Evolutionary conservation across 2,113 vertebrate species (phyloP), one percentile per base, ranked within the genome.

Genomic region (Nestor notabilis): DNA sequence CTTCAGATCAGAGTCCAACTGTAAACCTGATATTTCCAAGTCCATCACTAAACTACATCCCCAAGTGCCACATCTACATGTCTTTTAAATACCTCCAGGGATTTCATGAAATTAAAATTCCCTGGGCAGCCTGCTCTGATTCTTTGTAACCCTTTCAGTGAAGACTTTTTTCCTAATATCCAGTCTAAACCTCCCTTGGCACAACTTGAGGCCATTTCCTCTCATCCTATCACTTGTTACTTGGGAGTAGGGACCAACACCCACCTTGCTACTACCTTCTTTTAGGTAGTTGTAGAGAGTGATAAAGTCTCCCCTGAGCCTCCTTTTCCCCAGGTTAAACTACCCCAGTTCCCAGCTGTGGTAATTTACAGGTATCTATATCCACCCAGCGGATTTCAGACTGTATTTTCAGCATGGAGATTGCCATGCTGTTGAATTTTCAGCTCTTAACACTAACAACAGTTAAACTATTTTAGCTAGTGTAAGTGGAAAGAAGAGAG

Each of bases 41-140:
- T 31, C 13, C 21, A 52, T 29, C 49, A 21, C 52, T 82, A 68
- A 72, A 17, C 15, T 21, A 61, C 12, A 4, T 15, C 16, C 11
- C 4, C 52, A 15, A 55, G 19, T 7, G 4, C 29, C 25, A 15
- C 5, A 33, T 37, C 21, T 89, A 4, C 17, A 14, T 0, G 1
- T 33, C 39, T 83, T 66, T 58, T 50, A 47, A 47, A 76, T 28
- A 41, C 9, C 15, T 90, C 13, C 20, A 71, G 19, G 27, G 27
- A 55, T 58, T 58, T 35, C 2, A 35, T 58, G 24, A 35, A 58
- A 58, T n/a, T 58, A 24, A 35, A 58, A 58, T 35, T 58, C 56
- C 39, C 25, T 28, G 10, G 17, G 28, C 41, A 74, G 41, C 31
- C 33, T 25, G 28, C 74, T 79, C 28, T n/a, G 63, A 7, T 43